A percentile compares a stretch with the other conserved stretches of the same genome.
phyloP scores from a whole-genome alignment of 2,113 vertebrate genomes.

The Motacilla tschutschensis region DNA sequence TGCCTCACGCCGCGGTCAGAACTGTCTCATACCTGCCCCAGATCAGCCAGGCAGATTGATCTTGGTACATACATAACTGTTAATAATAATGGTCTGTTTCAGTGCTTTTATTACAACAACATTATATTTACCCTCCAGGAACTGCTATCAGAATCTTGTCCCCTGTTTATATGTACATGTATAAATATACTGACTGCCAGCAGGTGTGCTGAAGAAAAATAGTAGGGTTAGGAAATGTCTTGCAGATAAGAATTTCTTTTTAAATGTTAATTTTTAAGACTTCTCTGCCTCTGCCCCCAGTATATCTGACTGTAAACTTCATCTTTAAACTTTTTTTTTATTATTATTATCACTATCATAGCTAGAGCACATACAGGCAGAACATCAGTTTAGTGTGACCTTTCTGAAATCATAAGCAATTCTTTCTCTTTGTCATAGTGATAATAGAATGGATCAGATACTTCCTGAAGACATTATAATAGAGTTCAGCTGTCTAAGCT shows the following conservation, averaged over 20 bases:
- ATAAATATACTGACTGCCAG: conserved; percentile 54
- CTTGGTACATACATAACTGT: background rate
- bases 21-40: background rate
- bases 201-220: conserved; percentile 55
- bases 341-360: conserved; percentile 45
- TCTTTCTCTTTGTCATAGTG: conserved; percentile 74
- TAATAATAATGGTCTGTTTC: background rate
- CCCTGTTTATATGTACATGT: conserved; percentile 34
- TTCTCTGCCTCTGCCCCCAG: background rate
- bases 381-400: conserved; percentile 72
- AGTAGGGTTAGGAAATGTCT: conserved; percentile 49
- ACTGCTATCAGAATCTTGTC: conserved; percentile 26
- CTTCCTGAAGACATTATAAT: conserved; percentile 76
- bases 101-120: background rate
- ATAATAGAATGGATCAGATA: conserved; percentile 79
- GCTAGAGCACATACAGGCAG: conserved; percentile 60
- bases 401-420: conserved; percentile 77
- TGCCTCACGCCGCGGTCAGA: background rate
- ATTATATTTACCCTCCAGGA: conserved; percentile 6
- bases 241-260: conserved; percentile 67
- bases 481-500: conserved; percentile 76
- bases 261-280: conserved; percentile 70
- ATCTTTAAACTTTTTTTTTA: conserved; percentile 62
- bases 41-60: background rate
- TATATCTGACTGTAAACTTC: conserved; percentile 66